phyloP scores from a whole-genome alignment of 2,797 vertebrate genomes.

The Lacerta bilineata region DNA sequence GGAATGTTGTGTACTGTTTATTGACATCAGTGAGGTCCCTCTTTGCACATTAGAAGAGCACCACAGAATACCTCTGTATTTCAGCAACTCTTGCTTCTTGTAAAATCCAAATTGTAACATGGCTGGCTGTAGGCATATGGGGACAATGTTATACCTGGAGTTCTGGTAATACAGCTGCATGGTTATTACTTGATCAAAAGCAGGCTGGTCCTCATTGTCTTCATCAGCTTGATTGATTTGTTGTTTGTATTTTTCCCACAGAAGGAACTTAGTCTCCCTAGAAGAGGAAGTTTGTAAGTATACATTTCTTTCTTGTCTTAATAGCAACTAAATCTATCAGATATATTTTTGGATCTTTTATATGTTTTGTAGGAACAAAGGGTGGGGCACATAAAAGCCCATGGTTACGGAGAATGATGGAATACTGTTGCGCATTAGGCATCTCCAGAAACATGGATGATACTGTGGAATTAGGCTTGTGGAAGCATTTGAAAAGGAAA shows the following conservation, averaged over 20 bases:
- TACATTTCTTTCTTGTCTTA: constrained; percentile 29
- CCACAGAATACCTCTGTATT: neutral
- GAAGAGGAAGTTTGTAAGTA: constrained; percentile 89
- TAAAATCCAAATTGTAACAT: neutral
- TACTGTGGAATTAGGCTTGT: neutral
- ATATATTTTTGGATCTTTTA: neutral
- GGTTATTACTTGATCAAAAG: neutral
- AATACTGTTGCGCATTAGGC: constrained; percentile 11
- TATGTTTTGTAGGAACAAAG: neutral
- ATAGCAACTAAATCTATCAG: neutral
- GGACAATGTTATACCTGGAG: neutral
- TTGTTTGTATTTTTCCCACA: constrained; percentile 66
- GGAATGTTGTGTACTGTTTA: neutral
- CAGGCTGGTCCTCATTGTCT: constrained; percentile 14
- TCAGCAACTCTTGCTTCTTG: neutral
- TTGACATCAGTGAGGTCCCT: no score
- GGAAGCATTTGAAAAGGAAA: neutral
- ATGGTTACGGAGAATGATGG: constrained; percentile 41
- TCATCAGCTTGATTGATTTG: constrained; percentile 38
- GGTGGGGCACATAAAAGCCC: constrained; percentile 27
- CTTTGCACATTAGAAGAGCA: neutral
- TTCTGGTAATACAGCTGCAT: accelerated
- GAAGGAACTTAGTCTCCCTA: constrained; percentile 86
- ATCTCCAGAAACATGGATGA: neutral
- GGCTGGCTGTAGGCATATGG: neutral